phyloP scores from a whole-genome alignment of 2,113 vertebrate genomes.

The Erythrocebus patas region DNA sequence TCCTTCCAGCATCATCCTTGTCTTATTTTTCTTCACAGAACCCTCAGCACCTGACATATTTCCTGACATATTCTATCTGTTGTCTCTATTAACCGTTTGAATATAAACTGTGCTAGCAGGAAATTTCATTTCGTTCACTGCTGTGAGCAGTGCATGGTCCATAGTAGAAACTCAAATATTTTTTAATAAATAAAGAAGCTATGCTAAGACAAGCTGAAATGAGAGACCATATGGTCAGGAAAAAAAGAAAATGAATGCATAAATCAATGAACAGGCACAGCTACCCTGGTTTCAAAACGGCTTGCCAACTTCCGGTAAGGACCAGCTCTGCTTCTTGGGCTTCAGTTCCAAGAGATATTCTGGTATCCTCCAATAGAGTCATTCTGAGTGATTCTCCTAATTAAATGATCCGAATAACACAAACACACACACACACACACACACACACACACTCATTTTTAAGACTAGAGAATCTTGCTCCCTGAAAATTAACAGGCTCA shows the following conservation, averaged over 20 bases:
- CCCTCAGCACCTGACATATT: neutral
- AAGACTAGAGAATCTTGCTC: neutral
- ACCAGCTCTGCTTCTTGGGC: neutral
- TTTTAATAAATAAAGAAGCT: conserved; percentile 1
- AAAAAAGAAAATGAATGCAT: neutral
- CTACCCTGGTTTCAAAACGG: neutral
- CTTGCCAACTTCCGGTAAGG: neutral
- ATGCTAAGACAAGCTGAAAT: neutral
- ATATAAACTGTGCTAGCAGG: neutral
- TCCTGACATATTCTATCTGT: neutral
- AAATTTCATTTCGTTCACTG: neutral
- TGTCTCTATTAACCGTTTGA: neutral
- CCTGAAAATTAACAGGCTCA: neutral
- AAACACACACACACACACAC: no score
- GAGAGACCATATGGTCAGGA: neutral
- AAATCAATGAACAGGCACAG: neutral
- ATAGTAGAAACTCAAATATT: neutral
- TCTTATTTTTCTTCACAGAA: neutral
- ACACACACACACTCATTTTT: neutral
- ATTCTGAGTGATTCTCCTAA: neutral
- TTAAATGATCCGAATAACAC: neutral
- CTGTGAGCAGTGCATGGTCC: neutral
- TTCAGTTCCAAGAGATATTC: neutral
- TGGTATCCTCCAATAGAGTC: neutral
- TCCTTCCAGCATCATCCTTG: neutral